Base-by-base conservation (phyloP, 2,888 invertebrate species). In the Anthophora plumipes region DNA sequence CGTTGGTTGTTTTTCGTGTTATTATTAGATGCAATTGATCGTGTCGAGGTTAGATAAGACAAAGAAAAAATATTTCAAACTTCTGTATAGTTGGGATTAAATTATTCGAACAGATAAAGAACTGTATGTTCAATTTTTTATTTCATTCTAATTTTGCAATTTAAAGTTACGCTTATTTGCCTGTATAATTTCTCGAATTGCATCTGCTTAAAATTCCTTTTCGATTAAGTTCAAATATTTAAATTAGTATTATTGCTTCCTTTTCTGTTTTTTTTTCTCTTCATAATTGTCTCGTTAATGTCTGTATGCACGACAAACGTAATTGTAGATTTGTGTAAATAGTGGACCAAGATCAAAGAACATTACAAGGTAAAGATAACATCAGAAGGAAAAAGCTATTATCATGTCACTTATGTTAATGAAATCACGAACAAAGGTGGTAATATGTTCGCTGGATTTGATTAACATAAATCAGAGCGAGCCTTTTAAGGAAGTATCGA, bases 351-450 rank as follows among this genome's bases (percentile, higher is more conserved):
- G 4, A 31, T 43, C 14, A 43, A 43, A 12, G 43, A 43, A 43
- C 12, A 43, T 43, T 43, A 43, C 1, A 14, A 14, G 5, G 14
- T 12, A 14, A 43, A 43, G 43, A 43, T 12, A 1, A 14, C 11
- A 43, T 0, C 14, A 12, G 31, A 4, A 31, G 31, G 31, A 31
- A 31, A 31, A 4, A 31, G 31, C n/a, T 31, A 31, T 31, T 31
- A 31, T 31, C 0, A 43, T 43, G 14, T 14, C 12, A 5, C 43
- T 12, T 14, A 43, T 43, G 48, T 48, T n/a, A 57, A 57, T 17
- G 5, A 31, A 55, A 9, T 0, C 0, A 0, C n/a, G 22, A 25
- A 31, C 2, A 22, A 5, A 61, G 6, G 6, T 61, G 4, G 0
- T 8, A 31, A 31, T n/a, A 43, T 43, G 20, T 59, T 59, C 22